A percentile compares a stretch with the other conserved stretches of the same genome.
phyloP scores from a whole-genome alignment of 2,797 vertebrate genomes.

The Fringilla coelebs region DNA sequence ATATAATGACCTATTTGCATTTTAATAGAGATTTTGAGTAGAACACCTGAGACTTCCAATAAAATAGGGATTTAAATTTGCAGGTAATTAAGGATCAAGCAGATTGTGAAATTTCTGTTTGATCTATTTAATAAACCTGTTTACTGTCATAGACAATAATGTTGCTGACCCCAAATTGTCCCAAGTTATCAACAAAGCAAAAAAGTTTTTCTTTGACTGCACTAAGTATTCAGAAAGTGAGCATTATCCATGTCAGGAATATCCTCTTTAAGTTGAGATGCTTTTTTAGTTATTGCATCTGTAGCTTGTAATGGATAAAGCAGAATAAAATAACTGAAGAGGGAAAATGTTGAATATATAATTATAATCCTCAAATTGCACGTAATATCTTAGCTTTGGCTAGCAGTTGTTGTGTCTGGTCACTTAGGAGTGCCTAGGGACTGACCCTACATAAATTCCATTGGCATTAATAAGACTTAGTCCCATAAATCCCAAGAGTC shows the following conservation, averaged over 20 bases:
- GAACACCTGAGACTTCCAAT: conserved; percentile 64
- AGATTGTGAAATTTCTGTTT: conserved; percentile 62
- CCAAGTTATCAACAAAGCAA: conserved; percentile 11
- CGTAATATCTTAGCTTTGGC: background rate
- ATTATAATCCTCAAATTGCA: background rate
- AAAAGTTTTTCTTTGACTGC: background rate
- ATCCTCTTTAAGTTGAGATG: background rate
- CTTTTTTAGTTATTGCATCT: background rate
- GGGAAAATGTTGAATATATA: background rate
- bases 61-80: conserved; percentile 66
- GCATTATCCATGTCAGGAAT: background rate
- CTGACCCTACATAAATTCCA: background rate
- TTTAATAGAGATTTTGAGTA: conserved; percentile 69
- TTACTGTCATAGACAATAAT: conserved; percentile 38
- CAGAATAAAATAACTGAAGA: background rate
- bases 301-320: background rate
- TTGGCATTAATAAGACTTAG: background rate
- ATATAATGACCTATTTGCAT: conserved; percentile 72
- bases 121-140: conserved; percentile 65
- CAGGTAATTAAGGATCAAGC: conserved; percentile 64
- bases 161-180: conserved; percentile 34
- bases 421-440: background rate
- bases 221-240: background rate
- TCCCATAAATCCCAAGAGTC: background rate
- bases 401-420: background rate